Percentiles rank a stretch among this genome's conserved stretches.
phyloP scores from a whole-genome alignment of 2,888 invertebrate genomes.

The Leptopilina myrica region DNA sequence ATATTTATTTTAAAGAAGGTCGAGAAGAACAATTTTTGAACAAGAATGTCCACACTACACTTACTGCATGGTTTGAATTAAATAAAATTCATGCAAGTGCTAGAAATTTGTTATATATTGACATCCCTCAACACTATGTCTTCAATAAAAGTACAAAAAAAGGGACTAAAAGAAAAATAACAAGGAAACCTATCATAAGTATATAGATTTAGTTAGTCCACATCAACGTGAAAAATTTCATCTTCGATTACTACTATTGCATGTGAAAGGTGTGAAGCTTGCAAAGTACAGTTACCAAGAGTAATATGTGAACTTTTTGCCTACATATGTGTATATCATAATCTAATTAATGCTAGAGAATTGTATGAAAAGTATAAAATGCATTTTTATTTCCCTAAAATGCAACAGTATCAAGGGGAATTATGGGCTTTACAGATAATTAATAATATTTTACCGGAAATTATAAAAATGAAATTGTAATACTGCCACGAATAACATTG shows the following conservation, averaged over 20 bases:
- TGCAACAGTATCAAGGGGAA: conserved; percentile 20
- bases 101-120: conserved; percentile 43
- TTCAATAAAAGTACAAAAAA: conserved; percentile 42
- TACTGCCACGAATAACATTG: too few relatives aligned
- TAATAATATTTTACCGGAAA: neutral
- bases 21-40: conserved; percentile 24
- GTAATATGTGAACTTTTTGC: conserved; percentile 44
- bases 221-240: conserved; percentile 44
- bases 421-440: neutral
- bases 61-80: conserved; percentile 46
- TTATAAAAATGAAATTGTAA: neutral
- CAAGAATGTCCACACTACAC: conserved; percentile 42
- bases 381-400: conserved; percentile 38
- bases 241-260: conserved; percentile 46
- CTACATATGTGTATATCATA: conserved; percentile 45
- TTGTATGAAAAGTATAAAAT: conserved; percentile 46
- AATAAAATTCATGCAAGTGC: conserved; percentile 40
- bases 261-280: conserved; percentile 42
- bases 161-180: conserved; percentile 37
- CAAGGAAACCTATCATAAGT: conserved; percentile 44
- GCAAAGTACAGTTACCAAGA: conserved; percentile 40
- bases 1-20: neutral
- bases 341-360: conserved; percentile 43
- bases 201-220: conserved; percentile 48
- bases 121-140: conserved; percentile 43